Evolutionary conservation across 2,888 invertebrate genomes (phyloP).

Genomic region (Fissipunctia ypsillon): DNA sequence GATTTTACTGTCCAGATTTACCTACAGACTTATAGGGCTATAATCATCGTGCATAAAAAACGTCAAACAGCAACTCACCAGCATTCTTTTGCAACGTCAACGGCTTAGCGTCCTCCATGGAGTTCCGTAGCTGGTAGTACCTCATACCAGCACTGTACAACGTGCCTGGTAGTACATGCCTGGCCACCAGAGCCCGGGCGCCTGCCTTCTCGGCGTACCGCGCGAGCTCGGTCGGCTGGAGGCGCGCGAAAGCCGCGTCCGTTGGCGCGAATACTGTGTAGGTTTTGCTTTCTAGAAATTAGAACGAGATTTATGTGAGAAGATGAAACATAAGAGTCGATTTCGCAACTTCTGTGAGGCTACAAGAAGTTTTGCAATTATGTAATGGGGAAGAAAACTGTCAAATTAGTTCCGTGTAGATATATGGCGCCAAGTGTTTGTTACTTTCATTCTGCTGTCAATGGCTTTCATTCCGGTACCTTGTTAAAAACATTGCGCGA

Average conservation of each 20-base stretch:
- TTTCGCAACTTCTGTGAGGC: not conserved
- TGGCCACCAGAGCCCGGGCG: conserved; percentile 93
- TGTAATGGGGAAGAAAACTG: no score
- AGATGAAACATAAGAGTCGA: not conserved
- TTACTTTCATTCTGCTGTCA: no score
- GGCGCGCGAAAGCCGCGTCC: conserved; percentile 94
- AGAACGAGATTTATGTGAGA: not conserved
- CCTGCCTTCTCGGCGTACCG: conserved; percentile 91
- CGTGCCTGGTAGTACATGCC: conserved; percentile 94
- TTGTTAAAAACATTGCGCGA: no score
- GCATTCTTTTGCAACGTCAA: conserved; percentile 95
- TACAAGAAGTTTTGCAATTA: not conserved
- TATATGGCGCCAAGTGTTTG: no score
- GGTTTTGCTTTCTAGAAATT: conserved; percentile 93
- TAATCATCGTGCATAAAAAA: not conserved
- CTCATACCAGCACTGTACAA: conserved; percentile 96
- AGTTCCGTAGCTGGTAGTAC: conserved; percentile 96
- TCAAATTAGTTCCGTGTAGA: no score
- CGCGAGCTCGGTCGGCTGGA: conserved; percentile 91
- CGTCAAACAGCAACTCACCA: conserved; percentile 85
- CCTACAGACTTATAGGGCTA: not conserved
- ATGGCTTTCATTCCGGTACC: no score
- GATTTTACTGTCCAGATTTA: not conserved
- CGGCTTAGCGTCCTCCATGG: conserved; percentile 93
- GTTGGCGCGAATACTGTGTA: conserved; percentile 96